Percentiles rank a stretch among this genome's conserved stretches.
These are phyloP conservation scores for Micrasema minimum DNA, from an alignment of 1,140 invertebrate species.

Conservation along the genomic window DNA sequence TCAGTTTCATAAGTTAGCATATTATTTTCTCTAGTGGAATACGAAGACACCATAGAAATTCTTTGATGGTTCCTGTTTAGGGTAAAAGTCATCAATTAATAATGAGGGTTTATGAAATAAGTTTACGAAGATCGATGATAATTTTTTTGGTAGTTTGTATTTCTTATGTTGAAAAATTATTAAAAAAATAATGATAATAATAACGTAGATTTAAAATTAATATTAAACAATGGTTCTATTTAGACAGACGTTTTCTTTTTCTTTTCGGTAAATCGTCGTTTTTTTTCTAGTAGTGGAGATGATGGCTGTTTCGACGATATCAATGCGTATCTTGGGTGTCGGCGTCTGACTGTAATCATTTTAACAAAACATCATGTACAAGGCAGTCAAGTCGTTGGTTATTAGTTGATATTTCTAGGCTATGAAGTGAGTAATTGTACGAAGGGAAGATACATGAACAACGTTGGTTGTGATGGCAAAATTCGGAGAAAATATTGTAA, in stretches of 20 bases:
- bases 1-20: too few relatives aligned
- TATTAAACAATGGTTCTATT: constrained; percentile 38
- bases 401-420: constrained; percentile 7
- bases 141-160: constrained; percentile 50
- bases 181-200: constrained; percentile 45
- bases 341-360: constrained; percentile 53
- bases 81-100: too few relatives aligned
- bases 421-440: constrained; percentile 9
- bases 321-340: constrained; percentile 47
- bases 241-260: constrained; percentile 27
- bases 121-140: constrained; percentile 43
- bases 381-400: constrained; percentile 25
- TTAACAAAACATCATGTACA: constrained; percentile 51
- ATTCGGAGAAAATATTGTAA: constrained; percentile 15
- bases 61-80: too few relatives aligned
- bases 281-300: constrained; percentile 43
- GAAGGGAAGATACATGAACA: constrained; percentile 14
- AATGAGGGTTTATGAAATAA: constrained; percentile 43
- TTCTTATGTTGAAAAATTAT: constrained; percentile 46
- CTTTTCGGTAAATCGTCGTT: constrained; percentile 16
- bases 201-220: constrained; percentile 46
- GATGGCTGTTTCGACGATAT: constrained; percentile 45
- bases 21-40: too few relatives aligned
- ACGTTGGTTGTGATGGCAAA: constrained; percentile 8
- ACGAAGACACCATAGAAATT: too few relatives aligned